phyloP scores from a whole-genome alignment of 2,888 invertebrate genomes.

The Heterodera filipjevi region DNA sequence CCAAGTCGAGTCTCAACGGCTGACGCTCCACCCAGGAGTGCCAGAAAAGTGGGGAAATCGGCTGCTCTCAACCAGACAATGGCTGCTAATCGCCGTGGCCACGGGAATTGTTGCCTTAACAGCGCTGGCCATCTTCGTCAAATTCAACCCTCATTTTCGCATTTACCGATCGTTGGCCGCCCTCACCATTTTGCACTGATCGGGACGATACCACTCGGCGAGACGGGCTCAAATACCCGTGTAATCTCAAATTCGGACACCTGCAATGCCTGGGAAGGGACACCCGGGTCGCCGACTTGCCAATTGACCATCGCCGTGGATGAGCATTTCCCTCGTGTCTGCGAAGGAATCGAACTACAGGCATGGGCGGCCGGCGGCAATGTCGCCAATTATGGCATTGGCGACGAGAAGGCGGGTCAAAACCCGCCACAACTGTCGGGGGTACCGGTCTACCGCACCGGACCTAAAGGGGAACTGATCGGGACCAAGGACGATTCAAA shows the following conservation, averaged over 20 bases:
- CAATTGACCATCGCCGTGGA: background rate
- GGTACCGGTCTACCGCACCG: background rate
- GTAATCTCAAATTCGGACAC: background rate
- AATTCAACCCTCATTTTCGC: background rate
- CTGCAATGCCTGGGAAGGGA: background rate
- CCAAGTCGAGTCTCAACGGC: background rate
- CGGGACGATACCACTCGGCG: background rate
- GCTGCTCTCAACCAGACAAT: background rate
- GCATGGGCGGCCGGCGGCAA: background rate
- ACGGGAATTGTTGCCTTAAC: background rate
- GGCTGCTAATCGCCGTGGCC: background rate
- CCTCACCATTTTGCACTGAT: background rate
- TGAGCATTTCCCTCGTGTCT: background rate
- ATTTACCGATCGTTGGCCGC: background rate
- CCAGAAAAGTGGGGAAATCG: slow-evolving; percentile 2
- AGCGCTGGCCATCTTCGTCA: background rate
- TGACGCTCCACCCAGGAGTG: slow-evolving; percentile 3
- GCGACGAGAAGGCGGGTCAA: background rate
- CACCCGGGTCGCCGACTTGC: background rate
- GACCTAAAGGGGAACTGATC: background rate
- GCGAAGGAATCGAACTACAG: background rate
- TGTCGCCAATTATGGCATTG: background rate
- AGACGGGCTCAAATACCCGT: background rate
- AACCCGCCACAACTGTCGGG: background rate
- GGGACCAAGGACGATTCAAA: too few relatives aligned